phyloP scores from a whole-genome alignment of 2,113 vertebrate genomes.

The Notothenia rossii region DNA sequence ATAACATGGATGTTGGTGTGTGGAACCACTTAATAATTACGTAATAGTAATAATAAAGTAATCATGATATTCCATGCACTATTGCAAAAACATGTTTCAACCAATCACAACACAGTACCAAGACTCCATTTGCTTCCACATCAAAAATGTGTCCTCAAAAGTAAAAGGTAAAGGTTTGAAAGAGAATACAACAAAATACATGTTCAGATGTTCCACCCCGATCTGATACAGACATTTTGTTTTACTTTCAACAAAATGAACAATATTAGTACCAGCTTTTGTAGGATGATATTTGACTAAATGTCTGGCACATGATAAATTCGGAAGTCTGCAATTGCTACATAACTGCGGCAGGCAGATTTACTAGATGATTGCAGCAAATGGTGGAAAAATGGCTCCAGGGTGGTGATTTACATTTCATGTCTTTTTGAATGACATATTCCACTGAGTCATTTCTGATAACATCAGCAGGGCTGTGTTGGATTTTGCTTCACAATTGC shows the following conservation, averaged over 20 bases:
- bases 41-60: too few relatives aligned
- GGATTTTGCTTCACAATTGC: background rate
- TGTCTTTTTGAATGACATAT: slow-evolving; percentile 26
- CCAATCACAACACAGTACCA: background rate
- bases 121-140: background rate
- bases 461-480: background rate
- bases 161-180: background rate
- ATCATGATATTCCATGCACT: slow-evolving; percentile 6
- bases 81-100: background rate
- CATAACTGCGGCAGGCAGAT: slow-evolving; percentile 11
- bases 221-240: background rate
- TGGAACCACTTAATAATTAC: background rate
- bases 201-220: background rate
- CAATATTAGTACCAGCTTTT: background rate
- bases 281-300: background rate
- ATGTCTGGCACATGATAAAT: background rate
- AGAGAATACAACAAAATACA: background rate
- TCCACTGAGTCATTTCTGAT: slow-evolving; percentile 15
- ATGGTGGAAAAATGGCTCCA: slow-evolving; percentile 27
- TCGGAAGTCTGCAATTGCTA: background rate
- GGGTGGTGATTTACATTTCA: slow-evolving; percentile 44
- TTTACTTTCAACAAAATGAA: background rate
- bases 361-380: slow-evolving; percentile 33
- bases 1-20: background rate
- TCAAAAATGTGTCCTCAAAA: background rate